Percentiles rank a stretch among this genome's conserved stretches.
These are phyloP conservation scores for Eulithis testata DNA, from an alignment of 2,888 invertebrate genomes.

Conservation along the genomic window DNA sequence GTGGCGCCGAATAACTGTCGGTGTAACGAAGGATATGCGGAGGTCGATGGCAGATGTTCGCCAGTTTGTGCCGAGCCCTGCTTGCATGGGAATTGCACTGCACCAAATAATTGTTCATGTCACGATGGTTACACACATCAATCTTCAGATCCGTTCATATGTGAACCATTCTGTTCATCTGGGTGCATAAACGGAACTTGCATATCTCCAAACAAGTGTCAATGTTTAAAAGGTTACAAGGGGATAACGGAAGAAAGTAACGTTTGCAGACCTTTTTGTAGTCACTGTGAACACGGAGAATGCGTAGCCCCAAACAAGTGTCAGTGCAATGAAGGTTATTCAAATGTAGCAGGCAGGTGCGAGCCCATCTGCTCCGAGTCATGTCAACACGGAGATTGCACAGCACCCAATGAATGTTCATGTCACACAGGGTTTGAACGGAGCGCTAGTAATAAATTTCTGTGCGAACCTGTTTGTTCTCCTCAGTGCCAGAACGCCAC, in stretches of 20 bases:
- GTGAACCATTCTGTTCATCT: slow-evolving; percentile 37
- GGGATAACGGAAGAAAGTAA: slow-evolving; percentile 22
- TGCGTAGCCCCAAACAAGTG: slow-evolving; percentile 46
- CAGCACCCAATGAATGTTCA: slow-evolving; percentile 58
- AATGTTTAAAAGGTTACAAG: slow-evolving; percentile 68
- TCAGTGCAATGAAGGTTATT: slow-evolving; percentile 39
- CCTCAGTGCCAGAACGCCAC: slow-evolving; percentile 27
- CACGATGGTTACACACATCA: slow-evolving; percentile 55
- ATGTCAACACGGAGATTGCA: slow-evolving; percentile 57
- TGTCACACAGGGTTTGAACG: slow-evolving; percentile 46
- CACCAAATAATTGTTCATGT: slow-evolving; percentile 76
- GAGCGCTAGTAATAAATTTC: slow-evolving; percentile 7
- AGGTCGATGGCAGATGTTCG: slow-evolving; percentile 39
- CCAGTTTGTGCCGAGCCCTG: slow-evolving; percentile 45
- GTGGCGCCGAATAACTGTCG: slow-evolving; percentile 44
- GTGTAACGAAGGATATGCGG: slow-evolving; percentile 43
- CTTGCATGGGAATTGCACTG: slow-evolving; percentile 57
- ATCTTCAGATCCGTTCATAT: slow-evolving; percentile 26
- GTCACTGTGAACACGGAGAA: slow-evolving; percentile 44
- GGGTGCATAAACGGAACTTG: slow-evolving; percentile 46
- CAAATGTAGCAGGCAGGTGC: slow-evolving; percentile 31
- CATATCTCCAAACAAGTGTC: slow-evolving; percentile 67
- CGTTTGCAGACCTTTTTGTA: slow-evolving; percentile 45
- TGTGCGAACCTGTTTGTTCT: slow-evolving; percentile 30
- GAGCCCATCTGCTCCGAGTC: slow-evolving; percentile 37